Percentiles rank a stretch among this genome's conserved stretches.
phyloP scores from a whole-genome alignment of 2,888 invertebrate genomes.

The Apodemia hepburni region DNA sequence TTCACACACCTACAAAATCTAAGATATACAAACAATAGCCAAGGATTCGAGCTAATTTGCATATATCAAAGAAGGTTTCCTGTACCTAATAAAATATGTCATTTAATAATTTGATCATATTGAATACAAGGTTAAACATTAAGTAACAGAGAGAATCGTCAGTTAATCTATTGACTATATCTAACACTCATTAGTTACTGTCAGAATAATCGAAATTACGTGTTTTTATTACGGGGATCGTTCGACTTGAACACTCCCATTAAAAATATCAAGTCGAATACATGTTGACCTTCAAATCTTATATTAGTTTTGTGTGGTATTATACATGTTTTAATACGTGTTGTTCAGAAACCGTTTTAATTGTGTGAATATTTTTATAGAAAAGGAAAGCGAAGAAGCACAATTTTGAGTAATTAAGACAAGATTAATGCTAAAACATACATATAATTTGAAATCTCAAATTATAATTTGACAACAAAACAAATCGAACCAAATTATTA shows the following conservation, averaged over 20 bases:
- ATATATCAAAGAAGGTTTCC: constrained; percentile 1
- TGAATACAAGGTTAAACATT: constrained; percentile 3
- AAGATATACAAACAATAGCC: background rate
- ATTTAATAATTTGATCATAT: background rate
- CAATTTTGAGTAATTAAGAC: no score
- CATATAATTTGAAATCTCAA: no score
- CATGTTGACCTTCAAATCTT: constrained; percentile 2
- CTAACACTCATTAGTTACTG: constrained; percentile 10
- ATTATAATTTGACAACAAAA: no score
- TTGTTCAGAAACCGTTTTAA: no score
- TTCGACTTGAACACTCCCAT: background rate
- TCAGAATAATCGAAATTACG: constrained; percentile 9
- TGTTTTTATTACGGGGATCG: background rate
- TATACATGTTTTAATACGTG: background rate
- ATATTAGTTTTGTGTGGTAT: constrained; percentile 1
- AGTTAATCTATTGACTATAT: constrained; percentile 2
- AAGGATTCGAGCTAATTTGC: background rate
- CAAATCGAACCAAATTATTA: no score
- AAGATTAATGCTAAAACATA: no score
- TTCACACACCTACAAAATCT: background rate
- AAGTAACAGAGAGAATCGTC: background rate
- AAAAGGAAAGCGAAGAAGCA: no score
- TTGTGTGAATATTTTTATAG: no score
- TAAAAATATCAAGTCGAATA: constrained; percentile 3
- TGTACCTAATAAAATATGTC: background rate